A percentile compares a stretch with the other conserved stretches of the same genome.
Conservation (phyloP, 2,888 invertebrate species). For the Slavum lentiscoides region DNA sequence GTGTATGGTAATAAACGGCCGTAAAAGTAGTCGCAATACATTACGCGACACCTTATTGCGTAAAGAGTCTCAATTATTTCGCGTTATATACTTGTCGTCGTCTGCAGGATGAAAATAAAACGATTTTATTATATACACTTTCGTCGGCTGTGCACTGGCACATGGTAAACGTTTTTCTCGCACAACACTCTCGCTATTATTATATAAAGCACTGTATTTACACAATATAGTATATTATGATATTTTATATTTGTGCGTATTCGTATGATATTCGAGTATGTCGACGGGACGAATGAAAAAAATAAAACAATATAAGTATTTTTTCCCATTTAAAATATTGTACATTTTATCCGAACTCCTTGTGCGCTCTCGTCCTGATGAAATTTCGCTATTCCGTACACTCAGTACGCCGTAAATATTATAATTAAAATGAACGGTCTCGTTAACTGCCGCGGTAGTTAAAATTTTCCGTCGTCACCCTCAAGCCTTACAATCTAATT, state of each 20-base stretch:
- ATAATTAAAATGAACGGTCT: constrained; percentile 14
- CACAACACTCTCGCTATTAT: neutral
- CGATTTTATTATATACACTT: neutral
- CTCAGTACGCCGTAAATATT: too few relatives aligned
- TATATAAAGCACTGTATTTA: too few relatives aligned
- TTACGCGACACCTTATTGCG: constrained; percentile 17
- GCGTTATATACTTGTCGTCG: neutral
- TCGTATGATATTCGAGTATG: neutral
- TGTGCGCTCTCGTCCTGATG: too few relatives aligned
- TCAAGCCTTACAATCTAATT: constrained; percentile 1
- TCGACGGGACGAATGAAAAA: too few relatives aligned
- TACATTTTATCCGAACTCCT: too few relatives aligned
- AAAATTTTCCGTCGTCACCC: neutral
- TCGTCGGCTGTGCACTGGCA: neutral
- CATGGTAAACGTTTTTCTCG: neutral
- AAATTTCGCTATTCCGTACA: too few relatives aligned
- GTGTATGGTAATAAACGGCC: neutral
- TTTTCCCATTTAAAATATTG: too few relatives aligned
- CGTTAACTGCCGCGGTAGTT: constrained; percentile 10
- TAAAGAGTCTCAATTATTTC: constrained; percentile 29
- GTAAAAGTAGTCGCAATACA: neutral
- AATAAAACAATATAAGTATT: neutral
- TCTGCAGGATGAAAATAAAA: constrained; percentile 18
- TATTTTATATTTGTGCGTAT: neutral
- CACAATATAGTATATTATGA: too few relatives aligned